These are phyloP conservation scores for Anhinga rufa DNA, from an alignment of 2,113 vertebrate species.

Conservation along the genomic window DNA sequence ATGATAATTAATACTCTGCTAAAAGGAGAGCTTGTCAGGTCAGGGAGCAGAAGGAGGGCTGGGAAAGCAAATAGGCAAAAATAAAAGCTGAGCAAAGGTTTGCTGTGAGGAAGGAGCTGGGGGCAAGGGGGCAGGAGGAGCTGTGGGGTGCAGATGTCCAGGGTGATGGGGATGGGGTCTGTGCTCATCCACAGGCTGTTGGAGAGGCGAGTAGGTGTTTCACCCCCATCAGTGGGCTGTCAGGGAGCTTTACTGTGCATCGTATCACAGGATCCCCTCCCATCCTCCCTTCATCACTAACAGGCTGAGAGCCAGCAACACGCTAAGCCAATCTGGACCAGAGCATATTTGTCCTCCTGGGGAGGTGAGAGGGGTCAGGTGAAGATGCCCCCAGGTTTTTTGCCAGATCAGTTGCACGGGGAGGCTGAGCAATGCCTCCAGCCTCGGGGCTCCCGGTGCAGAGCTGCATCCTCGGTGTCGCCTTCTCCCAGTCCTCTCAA, in stretches of 20 bases:
- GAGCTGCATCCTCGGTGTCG: not conserved
- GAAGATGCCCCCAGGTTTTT: not conserved
- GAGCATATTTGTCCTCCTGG: not conserved
- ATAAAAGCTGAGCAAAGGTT: not conserved
- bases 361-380: not conserved
- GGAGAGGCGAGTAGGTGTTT: not conserved
- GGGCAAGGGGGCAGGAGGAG: not conserved
- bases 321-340: not conserved
- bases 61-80: not conserved
- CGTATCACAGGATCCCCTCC: not conserved
- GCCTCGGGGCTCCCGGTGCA: not conserved
- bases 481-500: not conserved
- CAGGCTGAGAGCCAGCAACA: not conserved
- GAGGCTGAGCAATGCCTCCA: not conserved
- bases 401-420: rapidly evolving
- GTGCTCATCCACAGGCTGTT: not conserved
- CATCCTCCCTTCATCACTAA: not conserved
- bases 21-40: conserved; percentile 1
- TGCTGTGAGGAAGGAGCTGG: not conserved
- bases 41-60: conserved; percentile 7
- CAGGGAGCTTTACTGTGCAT: not conserved
- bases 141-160: not conserved
- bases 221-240: not conserved
- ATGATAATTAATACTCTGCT: conserved; percentile 58
- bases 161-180: not conserved